A percentile compares a stretch with the other conserved stretches of the same genome.
Evolutionary conservation across 2,113 vertebrate species (phyloP).

Genomic region (Phasianus colchicus): DNA sequence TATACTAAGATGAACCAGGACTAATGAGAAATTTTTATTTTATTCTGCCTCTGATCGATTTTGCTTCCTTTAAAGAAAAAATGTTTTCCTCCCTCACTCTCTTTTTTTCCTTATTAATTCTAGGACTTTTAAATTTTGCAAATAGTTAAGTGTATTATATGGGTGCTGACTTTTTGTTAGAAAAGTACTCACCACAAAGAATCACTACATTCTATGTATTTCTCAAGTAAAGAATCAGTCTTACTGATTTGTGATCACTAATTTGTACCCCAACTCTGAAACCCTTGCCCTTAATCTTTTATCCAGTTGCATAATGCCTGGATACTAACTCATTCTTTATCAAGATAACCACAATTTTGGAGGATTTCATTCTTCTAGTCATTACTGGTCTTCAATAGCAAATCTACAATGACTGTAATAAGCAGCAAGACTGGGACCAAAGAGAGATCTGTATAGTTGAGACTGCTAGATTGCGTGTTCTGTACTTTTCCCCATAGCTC

Average conservation of each 20-base stretch:
- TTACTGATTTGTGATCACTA: background rate
- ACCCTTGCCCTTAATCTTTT: background rate
- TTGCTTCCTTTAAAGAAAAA: background rate
- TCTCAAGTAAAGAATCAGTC: background rate
- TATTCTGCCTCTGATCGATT: background rate
- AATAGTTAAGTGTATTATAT: background rate
- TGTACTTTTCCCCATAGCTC: background rate
- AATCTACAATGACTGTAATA: background rate
- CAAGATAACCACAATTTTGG: background rate
- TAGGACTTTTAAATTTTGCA: background rate
- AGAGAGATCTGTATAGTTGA: background rate
- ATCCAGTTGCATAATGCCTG: background rate
- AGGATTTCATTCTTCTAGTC: background rate
- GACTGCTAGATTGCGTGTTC: background rate
- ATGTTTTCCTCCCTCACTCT: background rate
- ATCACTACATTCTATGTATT: background rate
- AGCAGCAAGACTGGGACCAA: background rate
- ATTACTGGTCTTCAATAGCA: background rate
- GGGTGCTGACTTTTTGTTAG: background rate
- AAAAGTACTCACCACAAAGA: background rate
- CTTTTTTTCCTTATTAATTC: background rate
- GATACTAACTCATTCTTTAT: background rate
- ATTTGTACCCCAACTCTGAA: background rate
- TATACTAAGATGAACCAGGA: background rate
- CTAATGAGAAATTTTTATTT: background rate